These are phyloP conservation scores for Microplitis demolitor DNA, from an alignment of 1,140 invertebrate genomes.

Conservation along the genomic window DNA sequence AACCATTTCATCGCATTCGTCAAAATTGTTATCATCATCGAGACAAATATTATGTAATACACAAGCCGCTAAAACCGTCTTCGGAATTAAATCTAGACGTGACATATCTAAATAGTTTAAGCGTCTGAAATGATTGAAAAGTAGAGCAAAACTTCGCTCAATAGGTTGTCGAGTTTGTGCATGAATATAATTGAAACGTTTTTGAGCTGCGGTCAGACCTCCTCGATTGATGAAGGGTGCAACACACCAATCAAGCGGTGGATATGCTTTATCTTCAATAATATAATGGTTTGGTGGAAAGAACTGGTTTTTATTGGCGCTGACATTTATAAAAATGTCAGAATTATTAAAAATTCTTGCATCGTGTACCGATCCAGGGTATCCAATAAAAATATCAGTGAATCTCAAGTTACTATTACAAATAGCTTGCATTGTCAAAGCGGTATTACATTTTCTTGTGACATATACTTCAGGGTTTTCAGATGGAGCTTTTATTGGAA, in stretches of 20 bases:
- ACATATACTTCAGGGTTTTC: slow-evolving; percentile 12
- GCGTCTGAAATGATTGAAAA: not conserved
- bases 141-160: not conserved
- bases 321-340: not conserved
- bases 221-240: not conserved
- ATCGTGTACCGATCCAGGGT: slow-evolving; percentile 19
- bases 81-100: not conserved
- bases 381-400: slow-evolving; percentile 4
- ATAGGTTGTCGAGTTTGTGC: not conserved
- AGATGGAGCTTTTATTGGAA: slow-evolving; percentile 23
- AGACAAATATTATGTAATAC: not conserved
- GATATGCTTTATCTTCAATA: not conserved
- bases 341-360: slow-evolving; percentile 3
- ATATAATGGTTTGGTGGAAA: not conserved
- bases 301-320: not conserved
- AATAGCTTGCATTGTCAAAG: too few species aligned
- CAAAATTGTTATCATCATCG: not conserved
- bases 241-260: not conserved
- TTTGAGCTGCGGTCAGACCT: not conserved
- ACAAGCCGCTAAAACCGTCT: not conserved
- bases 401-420: slow-evolving; percentile 5
- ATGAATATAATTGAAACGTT: not conserved
- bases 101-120: not conserved
- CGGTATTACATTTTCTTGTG: slow-evolving; percentile 3
- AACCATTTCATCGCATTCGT: not conserved